Evolutionary conservation across 2,888 invertebrate genomes (phyloP).

Genomic region (Cenopis cana): DNA sequence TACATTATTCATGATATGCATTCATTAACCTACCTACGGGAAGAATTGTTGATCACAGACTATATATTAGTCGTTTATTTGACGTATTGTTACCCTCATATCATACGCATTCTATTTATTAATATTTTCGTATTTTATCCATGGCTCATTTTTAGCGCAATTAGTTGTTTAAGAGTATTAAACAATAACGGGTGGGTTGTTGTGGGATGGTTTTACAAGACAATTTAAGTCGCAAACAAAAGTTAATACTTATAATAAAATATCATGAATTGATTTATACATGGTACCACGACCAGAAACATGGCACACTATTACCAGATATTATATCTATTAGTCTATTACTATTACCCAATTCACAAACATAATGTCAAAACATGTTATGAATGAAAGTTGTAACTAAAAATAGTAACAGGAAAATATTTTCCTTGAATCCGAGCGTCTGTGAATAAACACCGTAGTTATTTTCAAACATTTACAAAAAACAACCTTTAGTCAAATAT

Average conservation of each 20-base stretch:
- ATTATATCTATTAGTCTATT: no score
- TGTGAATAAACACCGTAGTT: constrained; percentile 17
- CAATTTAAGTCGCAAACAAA: no score
- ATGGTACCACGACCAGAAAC: no score
- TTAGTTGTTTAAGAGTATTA: no score
- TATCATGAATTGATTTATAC: no score
- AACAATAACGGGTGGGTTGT: no score
- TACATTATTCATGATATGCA: constrained; percentile 25
- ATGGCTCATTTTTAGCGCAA: not conserved
- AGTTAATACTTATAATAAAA: no score
- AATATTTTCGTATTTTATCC: not conserved
- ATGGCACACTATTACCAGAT: no score
- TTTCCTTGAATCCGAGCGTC: constrained; percentile 9
- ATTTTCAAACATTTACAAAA: constrained; percentile 10
- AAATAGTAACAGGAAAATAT: constrained; percentile 11
- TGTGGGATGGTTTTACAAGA: no score
- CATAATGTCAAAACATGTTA: no score
- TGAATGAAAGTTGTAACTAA: no score
- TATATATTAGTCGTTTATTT: constrained; percentile 36
- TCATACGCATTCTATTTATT: constrained; percentile 13
- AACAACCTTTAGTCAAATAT: constrained; percentile 7
- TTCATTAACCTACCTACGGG: constrained; percentile 27
- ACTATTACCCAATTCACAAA: no score
- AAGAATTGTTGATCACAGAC: constrained; percentile 32
- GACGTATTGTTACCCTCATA: constrained; percentile 24